These are phyloP conservation scores for Tapirus indicus DNA, from an alignment of 2,797 vertebrate genomes.

Conservation along the genomic window DNA sequence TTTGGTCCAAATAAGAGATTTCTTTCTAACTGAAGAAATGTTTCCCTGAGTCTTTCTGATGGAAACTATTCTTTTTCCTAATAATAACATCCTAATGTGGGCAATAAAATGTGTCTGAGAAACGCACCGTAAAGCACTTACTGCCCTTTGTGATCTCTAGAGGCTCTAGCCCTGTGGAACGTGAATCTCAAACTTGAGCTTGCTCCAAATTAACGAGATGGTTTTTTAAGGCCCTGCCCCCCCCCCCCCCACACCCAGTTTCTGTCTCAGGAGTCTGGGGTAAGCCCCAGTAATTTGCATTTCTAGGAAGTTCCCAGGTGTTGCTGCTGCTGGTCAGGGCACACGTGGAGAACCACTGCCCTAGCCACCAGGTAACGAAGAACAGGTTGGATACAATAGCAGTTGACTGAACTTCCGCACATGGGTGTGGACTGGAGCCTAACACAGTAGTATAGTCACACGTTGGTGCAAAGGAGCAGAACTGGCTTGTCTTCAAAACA, in stretches of 20 bases:
- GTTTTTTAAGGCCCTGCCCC: not conserved
- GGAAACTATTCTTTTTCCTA: not conserved
- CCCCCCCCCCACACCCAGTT: not conserved
- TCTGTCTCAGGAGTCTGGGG: not conserved
- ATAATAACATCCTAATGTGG: not conserved
- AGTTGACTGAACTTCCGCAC: not conserved
- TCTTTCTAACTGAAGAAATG: not conserved
- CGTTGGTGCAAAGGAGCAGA: not conserved
- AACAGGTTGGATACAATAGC: not conserved
- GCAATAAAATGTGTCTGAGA: not conserved
- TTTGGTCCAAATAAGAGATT: not conserved
- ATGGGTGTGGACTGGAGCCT: not conserved
- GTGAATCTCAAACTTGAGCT: not conserved
- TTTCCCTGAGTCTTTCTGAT: not conserved
- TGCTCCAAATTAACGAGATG: not conserved
- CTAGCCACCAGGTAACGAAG: not conserved
- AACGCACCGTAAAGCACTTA: not conserved
- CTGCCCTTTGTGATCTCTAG: not conserved
- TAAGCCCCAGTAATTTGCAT: not conserved
- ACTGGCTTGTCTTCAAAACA: not conserved
- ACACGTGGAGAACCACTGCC: no score
- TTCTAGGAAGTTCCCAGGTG: not conserved
- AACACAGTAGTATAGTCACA: accelerated
- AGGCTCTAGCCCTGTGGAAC: not conserved
- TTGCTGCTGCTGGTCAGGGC: not conserved